Base-by-base conservation (phyloP, 2,797 vertebrate species). In the Anomalospiza imberbis region DNA sequence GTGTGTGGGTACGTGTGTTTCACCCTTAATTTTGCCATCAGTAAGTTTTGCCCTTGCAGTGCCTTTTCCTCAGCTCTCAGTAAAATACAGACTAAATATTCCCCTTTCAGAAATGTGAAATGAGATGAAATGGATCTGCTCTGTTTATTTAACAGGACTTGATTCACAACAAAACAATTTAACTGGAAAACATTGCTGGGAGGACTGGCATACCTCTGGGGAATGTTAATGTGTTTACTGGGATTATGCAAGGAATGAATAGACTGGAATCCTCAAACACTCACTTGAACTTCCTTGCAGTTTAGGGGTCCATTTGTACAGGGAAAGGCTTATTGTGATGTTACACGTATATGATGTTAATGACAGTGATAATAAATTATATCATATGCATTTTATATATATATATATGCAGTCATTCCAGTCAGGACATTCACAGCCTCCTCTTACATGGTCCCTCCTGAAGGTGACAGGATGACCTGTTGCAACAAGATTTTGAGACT, bases 111-210 rank as follows among this genome's bases (percentile, higher is more conserved):
- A 80, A 72, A 91, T 58, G 48, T 67, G 63, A 75, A 68, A 72
- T 5, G 42, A 68, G n/a, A 72, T 80, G 0, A 88, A 94, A 54
- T 73, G 60, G 68, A 86, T 86, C 55, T 8, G 29, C 32, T 55
- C 60, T 63, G 72, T 82, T 90, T 78, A 40, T 91, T 91, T 89
- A 89, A 85, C 67, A 68, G 31, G 36, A 79, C 72, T 83, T 80
- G 85, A 83, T 76, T 85, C 73, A 67, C 67, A 86, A 47, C 60
- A 68, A 80, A 83, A 61, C 60, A 68, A 72, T 80, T 86, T 38
- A 91, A 47, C 65, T 40, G 68, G 50, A 83, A 76, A 57, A 40
- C 42, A 38, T 68, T 32, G 50, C 65, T 91, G 50, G 54, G 84
- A 75, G 68, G 53, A 61, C 65, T 51, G 60, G 36, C 60, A 40